Evolutionary conservation across 1,140 invertebrate genomes (phyloP).

Genomic region (Stegodyphus mimosarum): DNA sequence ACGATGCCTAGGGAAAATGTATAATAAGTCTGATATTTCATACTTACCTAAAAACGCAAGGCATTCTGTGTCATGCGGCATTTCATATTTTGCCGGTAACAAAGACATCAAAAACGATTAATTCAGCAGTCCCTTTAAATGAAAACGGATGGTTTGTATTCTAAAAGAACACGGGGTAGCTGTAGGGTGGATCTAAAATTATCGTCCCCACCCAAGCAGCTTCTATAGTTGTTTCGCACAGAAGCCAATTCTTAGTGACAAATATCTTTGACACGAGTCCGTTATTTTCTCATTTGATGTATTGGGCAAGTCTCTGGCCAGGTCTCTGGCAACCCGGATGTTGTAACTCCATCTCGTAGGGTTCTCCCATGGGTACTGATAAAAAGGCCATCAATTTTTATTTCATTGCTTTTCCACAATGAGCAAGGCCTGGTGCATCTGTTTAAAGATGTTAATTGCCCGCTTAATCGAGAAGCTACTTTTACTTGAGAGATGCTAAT

Average conservation of each 20-base stretch:
- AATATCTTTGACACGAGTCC: not conserved
- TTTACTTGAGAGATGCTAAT: constrained; percentile 34
- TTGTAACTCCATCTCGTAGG: not conserved
- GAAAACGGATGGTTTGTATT: too few relatives aligned
- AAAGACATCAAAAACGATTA: too few relatives aligned
- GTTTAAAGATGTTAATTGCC: constrained; percentile 14
- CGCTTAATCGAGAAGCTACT: constrained; percentile 11
- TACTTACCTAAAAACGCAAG: too few relatives aligned
- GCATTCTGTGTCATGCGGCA: too few relatives aligned
- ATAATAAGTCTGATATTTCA: too few relatives aligned
- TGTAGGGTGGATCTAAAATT: too few relatives aligned
- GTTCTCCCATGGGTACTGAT: not conserved
- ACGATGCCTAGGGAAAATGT: too few relatives aligned
- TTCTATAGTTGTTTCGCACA: not conserved
- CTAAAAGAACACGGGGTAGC: too few relatives aligned
- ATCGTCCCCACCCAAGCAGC: not conserved
- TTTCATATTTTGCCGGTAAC: too few relatives aligned
- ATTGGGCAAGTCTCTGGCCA: too few relatives aligned
- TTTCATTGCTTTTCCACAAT: not conserved
- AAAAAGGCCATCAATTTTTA: constrained; percentile 15
- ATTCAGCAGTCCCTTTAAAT: too few relatives aligned
- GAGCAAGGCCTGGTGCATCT: not conserved
- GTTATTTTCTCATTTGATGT: constrained; percentile 3
- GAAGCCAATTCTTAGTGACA: constrained; percentile 6
- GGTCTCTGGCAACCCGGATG: constrained; percentile 27